Conservation (phyloP, 2,797 vertebrate species). For the Gallinago nigripennis region DNA sequence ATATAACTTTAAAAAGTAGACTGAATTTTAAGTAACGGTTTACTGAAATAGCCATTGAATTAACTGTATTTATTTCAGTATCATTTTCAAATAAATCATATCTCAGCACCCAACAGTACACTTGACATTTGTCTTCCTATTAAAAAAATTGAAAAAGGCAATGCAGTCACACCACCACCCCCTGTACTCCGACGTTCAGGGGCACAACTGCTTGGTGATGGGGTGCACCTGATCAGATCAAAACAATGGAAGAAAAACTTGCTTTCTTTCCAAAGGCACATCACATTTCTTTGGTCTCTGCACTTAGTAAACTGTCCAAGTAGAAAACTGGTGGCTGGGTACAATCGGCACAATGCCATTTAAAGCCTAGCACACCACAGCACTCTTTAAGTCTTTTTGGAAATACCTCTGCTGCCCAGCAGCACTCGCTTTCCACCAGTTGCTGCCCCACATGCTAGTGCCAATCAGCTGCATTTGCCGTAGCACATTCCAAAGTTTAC, state of each 20-base stretch:
- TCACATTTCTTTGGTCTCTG: neutral
- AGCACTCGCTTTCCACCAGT: constrained; percentile 71
- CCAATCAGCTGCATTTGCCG: constrained; percentile 85
- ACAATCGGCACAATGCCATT: constrained; percentile 48
- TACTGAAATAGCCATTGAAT: neutral
- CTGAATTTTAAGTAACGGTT: neutral
- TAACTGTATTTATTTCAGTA: neutral
- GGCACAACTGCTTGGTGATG: neutral
- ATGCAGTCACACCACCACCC: neutral
- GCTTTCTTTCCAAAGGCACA: neutral
- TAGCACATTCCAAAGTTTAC: constrained; percentile 76
- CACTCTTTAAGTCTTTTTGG: constrained; percentile 74
- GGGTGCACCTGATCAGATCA: neutral
- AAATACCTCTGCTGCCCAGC: constrained; percentile 76
- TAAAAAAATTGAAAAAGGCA: neutral
- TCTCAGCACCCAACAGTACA: neutral
- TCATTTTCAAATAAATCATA: neutral
- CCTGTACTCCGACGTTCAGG: neutral
- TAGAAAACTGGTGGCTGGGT: constrained; percentile 2
- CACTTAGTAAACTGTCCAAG: neutral
- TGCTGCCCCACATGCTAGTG: constrained; percentile 86
- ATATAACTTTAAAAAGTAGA: neutral
- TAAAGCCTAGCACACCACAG: constrained; percentile 62
- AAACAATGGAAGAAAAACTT: neutral
- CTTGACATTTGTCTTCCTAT: neutral